Conservation (phyloP, 2,888 invertebrate species). For the Ophion ventricosus region DNA sequence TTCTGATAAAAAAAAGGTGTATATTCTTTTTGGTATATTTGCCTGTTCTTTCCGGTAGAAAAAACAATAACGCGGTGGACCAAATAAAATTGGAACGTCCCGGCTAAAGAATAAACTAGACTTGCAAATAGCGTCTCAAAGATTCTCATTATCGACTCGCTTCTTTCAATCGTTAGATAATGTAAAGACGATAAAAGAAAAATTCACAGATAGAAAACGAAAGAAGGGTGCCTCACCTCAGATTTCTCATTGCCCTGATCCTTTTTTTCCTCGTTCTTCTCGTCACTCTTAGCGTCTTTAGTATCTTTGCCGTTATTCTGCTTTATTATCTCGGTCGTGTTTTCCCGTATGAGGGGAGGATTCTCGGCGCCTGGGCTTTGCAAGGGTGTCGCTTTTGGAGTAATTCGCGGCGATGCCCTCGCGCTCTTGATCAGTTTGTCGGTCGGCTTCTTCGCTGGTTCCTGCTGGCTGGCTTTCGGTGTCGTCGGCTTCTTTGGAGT, state of each 20-base stretch:
- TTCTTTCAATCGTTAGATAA: too few relatives aligned
- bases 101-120: too few relatives aligned
- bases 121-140: too few relatives aligned
- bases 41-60: too few relatives aligned
- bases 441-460: constrained; percentile 74
- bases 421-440: constrained; percentile 79
- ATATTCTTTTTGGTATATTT: too few relatives aligned
- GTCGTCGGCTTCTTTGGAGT: constrained; percentile 83
- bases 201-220: background rate
- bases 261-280: constrained; percentile 76
- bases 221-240: constrained; percentile 59
- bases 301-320: constrained; percentile 68
- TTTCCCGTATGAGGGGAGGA: constrained; percentile 79
- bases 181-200: too few relatives aligned
- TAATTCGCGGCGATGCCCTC: constrained; percentile 83
- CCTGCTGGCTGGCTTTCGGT: constrained; percentile 69
- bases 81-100: too few relatives aligned
- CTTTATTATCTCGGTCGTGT: constrained; percentile 76
- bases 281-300: constrained; percentile 74
- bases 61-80: too few relatives aligned
- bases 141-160: too few relatives aligned
- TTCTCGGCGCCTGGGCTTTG: constrained; percentile 85
- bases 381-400: constrained; percentile 85
- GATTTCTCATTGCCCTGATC: constrained; percentile 80
- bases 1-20: too few relatives aligned